Percentiles rank a stretch among this genome's conserved stretches.
These are phyloP conservation scores for Oncorhynchus mykiss DNA, from an alignment of 2,113 vertebrate genomes.

Conservation along the genomic window DNA sequence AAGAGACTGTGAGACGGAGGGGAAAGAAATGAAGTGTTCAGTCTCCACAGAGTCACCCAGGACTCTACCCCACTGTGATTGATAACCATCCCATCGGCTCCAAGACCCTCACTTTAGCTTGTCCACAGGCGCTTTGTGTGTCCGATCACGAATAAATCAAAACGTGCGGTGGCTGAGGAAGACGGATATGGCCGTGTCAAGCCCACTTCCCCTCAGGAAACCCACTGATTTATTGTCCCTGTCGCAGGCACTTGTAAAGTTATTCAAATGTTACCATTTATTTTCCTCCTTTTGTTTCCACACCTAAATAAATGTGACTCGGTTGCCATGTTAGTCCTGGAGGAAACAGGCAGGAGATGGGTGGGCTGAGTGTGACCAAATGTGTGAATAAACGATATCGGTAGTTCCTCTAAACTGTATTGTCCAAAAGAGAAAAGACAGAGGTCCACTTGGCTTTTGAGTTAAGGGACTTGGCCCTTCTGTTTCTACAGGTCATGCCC, in stretches of 20 bases:
- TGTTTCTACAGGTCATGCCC: slow-evolving; percentile 85
- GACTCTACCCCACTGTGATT: slow-evolving; percentile 68
- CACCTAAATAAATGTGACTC: slow-evolving; percentile 65
- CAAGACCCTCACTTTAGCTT: slow-evolving; percentile 66
- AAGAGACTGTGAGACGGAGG: slow-evolving; percentile 60
- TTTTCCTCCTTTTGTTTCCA: slow-evolving; percentile 70
- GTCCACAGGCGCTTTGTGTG: slow-evolving; percentile 69
- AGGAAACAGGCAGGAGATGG: slow-evolving; percentile 38
- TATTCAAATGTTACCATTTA: slow-evolving; percentile 73
- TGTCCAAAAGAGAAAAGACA: background rate
- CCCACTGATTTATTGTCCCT: slow-evolving; percentile 72
- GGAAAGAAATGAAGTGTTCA: slow-evolving; percentile 72
- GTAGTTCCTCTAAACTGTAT: slow-evolving; percentile 7
- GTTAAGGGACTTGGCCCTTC: slow-evolving; percentile 20
- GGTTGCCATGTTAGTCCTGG: slow-evolving; percentile 33
- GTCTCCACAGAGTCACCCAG: slow-evolving; percentile 66
- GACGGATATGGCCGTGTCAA: slow-evolving; percentile 71
- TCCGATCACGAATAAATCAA: slow-evolving; percentile 80
- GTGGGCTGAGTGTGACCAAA: slow-evolving; percentile 26
- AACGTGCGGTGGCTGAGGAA: slow-evolving; percentile 70
- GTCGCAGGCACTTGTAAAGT: slow-evolving; percentile 64
- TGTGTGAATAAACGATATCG: slow-evolving; percentile 28
- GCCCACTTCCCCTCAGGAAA: slow-evolving; percentile 71
- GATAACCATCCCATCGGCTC: slow-evolving; percentile 72
- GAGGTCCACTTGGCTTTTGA: slow-evolving; percentile 19